Conservation (phyloP, 2,888 invertebrate genomes). For the Platycnemis pennipes region DNA sequence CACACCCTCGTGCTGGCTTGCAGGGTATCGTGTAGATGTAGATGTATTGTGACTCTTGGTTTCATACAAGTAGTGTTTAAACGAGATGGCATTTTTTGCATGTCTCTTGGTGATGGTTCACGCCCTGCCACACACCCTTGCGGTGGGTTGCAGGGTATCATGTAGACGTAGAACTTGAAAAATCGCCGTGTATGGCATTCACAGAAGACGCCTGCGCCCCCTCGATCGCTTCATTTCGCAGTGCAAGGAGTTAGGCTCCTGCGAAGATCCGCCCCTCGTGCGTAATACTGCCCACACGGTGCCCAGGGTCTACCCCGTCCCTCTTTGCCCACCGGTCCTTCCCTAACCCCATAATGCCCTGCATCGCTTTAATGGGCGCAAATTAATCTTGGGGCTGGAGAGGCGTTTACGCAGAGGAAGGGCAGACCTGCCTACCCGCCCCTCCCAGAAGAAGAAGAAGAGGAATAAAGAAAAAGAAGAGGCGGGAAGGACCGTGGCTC, state of each 20-base stretch:
- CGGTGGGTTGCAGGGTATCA: too few species aligned
- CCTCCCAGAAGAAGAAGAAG: not conserved
- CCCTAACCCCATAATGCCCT: not conserved
- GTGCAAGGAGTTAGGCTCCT: not conserved
- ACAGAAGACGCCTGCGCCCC: too few species aligned
- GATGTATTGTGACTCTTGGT: too few species aligned
- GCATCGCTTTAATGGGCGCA: slow-evolving; percentile 24
- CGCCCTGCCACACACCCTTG: too few species aligned
- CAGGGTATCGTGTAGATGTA: too few species aligned
- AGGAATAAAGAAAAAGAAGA: not conserved
- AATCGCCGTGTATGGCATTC: too few species aligned
- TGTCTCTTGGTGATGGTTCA: too few species aligned
- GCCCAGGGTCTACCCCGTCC: not conserved
- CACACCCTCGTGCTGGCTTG: too few species aligned
- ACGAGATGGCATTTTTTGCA: too few species aligned
- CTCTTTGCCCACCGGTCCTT: not conserved
- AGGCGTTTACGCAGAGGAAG: slow-evolving; percentile 4
- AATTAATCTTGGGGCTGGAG: slow-evolving; percentile 24
- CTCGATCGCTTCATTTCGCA: not conserved
- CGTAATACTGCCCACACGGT: not conserved
- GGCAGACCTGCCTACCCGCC: not conserved
- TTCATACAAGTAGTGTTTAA: too few species aligned
- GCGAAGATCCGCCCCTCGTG: not conserved
- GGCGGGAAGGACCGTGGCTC: not conserved
- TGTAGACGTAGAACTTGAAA: too few species aligned